phyloP scores from a whole-genome alignment of 53 echinoderm and acorn worm genomes.

The Zoroaster sp. region DNA sequence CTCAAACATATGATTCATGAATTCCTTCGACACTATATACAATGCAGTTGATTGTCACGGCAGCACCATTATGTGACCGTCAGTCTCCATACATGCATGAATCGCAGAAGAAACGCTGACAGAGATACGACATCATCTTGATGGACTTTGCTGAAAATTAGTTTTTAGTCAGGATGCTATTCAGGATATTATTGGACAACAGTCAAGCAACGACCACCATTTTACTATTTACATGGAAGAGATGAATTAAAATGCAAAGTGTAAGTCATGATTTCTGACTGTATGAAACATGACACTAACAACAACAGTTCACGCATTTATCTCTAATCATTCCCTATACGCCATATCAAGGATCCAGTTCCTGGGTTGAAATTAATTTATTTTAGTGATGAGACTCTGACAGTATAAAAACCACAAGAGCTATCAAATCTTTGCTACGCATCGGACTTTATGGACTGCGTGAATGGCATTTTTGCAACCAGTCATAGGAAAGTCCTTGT shows the following conservation, averaged over 20 bases:
- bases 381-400: slow-evolving; percentile 49
- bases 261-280: slow-evolving; percentile 11
- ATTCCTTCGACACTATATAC: slow-evolving; percentile 14
- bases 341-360: background rate
- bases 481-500: slow-evolving; percentile 55
- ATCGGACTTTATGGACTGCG: background rate
- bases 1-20: background rate
- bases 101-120: background rate
- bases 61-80: slow-evolving; percentile 19
- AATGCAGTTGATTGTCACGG: background rate
- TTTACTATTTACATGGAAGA: background rate
- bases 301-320: slow-evolving; percentile 28
- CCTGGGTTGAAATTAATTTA: background rate
- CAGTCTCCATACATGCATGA: background rate
- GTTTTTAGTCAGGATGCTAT: background rate
- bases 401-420: slow-evolving; percentile 44
- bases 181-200: slow-evolving; percentile 13
- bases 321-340: background rate
- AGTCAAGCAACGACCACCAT: background rate
- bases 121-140: background rate
- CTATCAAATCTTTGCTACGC: slow-evolving; percentile 12
- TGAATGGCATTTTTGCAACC: slow-evolving; percentile 61
- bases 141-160: slow-evolving; percentile 4
- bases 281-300: slow-evolving; percentile 35
- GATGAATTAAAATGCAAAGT: slow-evolving; percentile 7